Conservation (phyloP, 2,797 vertebrate genomes). For the Avahi laniger region DNA sequence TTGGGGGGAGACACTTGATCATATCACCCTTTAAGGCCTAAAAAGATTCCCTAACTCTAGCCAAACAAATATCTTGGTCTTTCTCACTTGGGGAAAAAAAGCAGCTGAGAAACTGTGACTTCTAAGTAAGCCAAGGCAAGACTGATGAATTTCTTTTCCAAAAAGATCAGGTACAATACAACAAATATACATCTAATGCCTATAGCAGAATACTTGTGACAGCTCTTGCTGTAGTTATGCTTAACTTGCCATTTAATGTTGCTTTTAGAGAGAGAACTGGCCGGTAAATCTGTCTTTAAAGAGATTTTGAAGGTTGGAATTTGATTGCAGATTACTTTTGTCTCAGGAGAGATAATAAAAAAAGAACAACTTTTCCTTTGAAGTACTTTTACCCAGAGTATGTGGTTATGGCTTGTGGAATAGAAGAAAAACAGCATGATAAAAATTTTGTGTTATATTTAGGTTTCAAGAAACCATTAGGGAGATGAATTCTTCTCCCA, state of each 20-base stretch:
- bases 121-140: background rate
- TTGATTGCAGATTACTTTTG: background rate
- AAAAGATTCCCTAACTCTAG: background rate
- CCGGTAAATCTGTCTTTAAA: background rate
- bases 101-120: background rate
- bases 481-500: no score
- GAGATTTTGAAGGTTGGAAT: background rate
- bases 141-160: background rate
- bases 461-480: background rate
- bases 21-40: background rate
- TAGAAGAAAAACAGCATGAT: background rate
- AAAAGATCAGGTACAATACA: background rate
- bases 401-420: background rate
- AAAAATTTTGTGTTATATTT: background rate
- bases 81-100: conserved; percentile 4
- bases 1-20: background rate
- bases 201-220: background rate
- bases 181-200: background rate
- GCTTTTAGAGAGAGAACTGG: background rate
- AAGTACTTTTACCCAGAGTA: background rate
- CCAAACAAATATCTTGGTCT: background rate
- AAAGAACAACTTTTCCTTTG: background rate
- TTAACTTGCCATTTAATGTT: background rate
- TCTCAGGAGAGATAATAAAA: background rate
- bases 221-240: background rate